Conservation (phyloP, 2,888 invertebrate genomes). For the Embidobia sp. region DNA sequence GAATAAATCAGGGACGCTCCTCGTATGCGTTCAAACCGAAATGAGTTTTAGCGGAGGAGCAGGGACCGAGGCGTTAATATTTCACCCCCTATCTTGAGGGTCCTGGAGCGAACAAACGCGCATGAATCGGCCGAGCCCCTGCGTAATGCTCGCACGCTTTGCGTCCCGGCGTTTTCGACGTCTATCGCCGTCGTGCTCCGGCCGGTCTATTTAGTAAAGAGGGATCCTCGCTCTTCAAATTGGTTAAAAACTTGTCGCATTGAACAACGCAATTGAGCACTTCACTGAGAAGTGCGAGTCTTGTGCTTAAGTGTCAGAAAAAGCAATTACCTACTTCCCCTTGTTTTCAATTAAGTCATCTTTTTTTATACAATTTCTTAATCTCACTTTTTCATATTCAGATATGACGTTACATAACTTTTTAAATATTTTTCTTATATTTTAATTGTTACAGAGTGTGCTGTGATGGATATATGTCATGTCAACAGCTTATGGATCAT, state of each 20-base stretch:
- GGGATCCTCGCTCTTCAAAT: slow-evolving; percentile 33
- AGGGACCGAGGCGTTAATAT: slow-evolving; percentile 63
- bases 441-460: too few relatives aligned
- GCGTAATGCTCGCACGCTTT: slow-evolving; percentile 30
- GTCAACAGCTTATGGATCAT: too few relatives aligned
- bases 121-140: slow-evolving; percentile 43
- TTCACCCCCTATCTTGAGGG: slow-evolving; percentile 62
- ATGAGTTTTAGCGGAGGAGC: slow-evolving; percentile 55
- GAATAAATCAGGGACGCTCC: slow-evolving; percentile 58
- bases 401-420: too few relatives aligned
- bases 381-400: too few relatives aligned
- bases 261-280: slow-evolving; percentile 16
- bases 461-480: too few relatives aligned
- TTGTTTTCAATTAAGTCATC: too few relatives aligned
- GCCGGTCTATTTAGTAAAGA: slow-evolving; percentile 30
- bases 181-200: slow-evolving; percentile 24
- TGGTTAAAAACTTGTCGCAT: slow-evolving; percentile 36
- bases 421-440: too few relatives aligned
- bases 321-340: too few relatives aligned
- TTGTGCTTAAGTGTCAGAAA: background rate
- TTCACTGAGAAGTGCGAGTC: background rate
- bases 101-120: slow-evolving; percentile 58
- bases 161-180: slow-evolving; percentile 19
- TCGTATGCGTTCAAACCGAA: slow-evolving; percentile 46
- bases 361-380: too few relatives aligned